phyloP scores from a whole-genome alignment of 2,797 vertebrate genomes.

The Liasis olivaceus region DNA sequence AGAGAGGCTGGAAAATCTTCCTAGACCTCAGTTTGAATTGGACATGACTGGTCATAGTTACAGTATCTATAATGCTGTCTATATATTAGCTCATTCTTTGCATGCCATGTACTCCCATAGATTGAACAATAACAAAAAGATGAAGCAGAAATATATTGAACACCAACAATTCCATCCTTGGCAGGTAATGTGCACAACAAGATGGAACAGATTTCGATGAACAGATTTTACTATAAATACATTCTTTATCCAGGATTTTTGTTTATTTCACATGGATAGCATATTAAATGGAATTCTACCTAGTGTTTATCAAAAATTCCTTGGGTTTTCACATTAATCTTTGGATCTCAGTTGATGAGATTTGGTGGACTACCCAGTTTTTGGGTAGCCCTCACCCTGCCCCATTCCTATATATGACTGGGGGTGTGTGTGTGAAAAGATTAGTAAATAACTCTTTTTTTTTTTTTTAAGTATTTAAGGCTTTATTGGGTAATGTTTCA shows the following conservation, averaged over 20 bases:
- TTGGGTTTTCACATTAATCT: background rate
- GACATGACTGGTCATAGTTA: background rate
- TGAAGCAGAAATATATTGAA: too few species aligned
- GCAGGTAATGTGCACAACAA: background rate
- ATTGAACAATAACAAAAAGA: background rate
- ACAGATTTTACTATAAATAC: background rate
- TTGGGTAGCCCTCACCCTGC: too few species aligned
- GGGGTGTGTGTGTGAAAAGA: too few species aligned
- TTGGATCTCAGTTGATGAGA: background rate
- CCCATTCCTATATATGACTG: too few species aligned
- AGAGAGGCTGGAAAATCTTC: background rate
- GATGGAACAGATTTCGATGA: too few species aligned
- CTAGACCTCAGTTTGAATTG: background rate
- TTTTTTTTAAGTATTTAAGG: too few species aligned
- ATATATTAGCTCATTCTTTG: background rate
- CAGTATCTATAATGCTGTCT: conserved; percentile 4
- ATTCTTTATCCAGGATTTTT: background rate
- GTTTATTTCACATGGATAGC: background rate
- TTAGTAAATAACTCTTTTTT: too few species aligned
- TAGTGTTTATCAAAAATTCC: background rate
- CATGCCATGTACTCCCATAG: background rate
- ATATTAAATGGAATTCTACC: background rate
- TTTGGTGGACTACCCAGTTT: too few species aligned
- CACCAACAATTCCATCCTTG: background rate
- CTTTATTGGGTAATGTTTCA: too few species aligned